These are phyloP conservation scores for Esox masquinongy DNA, from an alignment of 2,797 vertebrate genomes.

Conservation along the genomic window DNA sequence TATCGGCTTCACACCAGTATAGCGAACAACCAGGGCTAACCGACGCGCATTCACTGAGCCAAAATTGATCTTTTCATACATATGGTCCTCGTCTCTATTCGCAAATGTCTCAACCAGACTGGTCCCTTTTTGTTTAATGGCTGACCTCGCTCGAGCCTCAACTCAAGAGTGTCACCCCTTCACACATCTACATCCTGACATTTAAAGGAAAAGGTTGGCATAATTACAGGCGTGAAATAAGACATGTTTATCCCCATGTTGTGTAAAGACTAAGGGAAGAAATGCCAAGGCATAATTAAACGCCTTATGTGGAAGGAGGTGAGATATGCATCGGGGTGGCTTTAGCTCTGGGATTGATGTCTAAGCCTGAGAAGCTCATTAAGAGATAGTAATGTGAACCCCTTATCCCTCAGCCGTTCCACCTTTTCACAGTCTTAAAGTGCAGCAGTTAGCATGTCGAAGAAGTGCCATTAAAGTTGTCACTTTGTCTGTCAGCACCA, in stretches of 20 bases:
- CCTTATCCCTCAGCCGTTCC: background rate
- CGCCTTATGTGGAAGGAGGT: conserved; percentile 2
- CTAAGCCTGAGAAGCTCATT: conserved; percentile 4
- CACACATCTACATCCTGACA: background rate
- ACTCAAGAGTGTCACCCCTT: background rate
- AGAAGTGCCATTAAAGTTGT: background rate
- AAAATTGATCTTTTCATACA: background rate
- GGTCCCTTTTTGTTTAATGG: background rate
- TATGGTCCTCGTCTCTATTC: background rate
- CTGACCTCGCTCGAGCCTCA: background rate
- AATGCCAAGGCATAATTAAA: background rate
- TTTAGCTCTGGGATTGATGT: background rate
- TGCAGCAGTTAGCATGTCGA: background rate
- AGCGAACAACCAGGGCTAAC: background rate
- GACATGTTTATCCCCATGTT: conserved; percentile 4
- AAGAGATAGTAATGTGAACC: background rate
- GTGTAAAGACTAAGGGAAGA: conserved; percentile 2
- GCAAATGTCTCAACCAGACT: background rate
- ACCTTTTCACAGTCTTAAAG: background rate
- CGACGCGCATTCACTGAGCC: background rate
- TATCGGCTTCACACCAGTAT: background rate
- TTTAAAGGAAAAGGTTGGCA: conserved; percentile 7
- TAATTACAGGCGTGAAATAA: background rate
- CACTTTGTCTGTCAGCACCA: background rate
- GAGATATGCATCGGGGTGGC: background rate